Base-by-base conservation (phyloP, 1,140 invertebrate species). In the Pissodes strobi region DNA sequence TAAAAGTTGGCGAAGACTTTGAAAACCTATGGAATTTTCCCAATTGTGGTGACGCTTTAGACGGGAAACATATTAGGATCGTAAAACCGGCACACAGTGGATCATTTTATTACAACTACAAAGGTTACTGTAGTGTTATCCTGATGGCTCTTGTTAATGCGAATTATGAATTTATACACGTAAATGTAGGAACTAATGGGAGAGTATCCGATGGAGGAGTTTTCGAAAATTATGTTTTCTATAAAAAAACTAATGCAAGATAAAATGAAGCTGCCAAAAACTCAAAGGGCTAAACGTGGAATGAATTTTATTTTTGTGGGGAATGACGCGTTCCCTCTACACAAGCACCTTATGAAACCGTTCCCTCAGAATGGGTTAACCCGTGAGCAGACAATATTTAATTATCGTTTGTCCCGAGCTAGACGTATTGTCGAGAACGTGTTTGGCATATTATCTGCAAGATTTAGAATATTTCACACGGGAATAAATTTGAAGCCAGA, bases 91-190 rank as follows among this genome's bases (percentile, higher is more conserved):
- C 17, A 23, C 39, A 13, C 6, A 49, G 55, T 18, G 52, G 52
- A 17, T 39, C 52, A 8, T 34, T 17, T 39, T 55, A 10, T 43
- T 39, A 23, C n/a, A 55, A 81, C 49, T 81, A 81, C 69, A 46
- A 53, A 10, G 72, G 15, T 9, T 19, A 9, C 12, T 19, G 37
- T 23, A 64, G 52, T 45, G 15, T 64, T 9, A 46, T 64, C 15
- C 37, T 64, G n/a, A 41, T 64, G n/a, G n/a, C n/a, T n/a, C n/a
- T n/a, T n/a, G n/a, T n/a, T n/a, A n/a, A n/a, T n/a, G n/a, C n/a
- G n/a, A n/a, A n/a, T n/a, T n/a, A n/a, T n/a, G n/a, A n/a, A n/a
- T n/a, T n/a, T n/a, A n/a, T n/a, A n/a, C n/a, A n/a, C n/a, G n/a
- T n/a, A n/a, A n/a, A n/a, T n/a, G n/a, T n/a, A n/a, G n/a, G n/a